Base-by-base conservation (phyloP, 2,888 invertebrate genomes). In the Ceriagrion tenellum region DNA sequence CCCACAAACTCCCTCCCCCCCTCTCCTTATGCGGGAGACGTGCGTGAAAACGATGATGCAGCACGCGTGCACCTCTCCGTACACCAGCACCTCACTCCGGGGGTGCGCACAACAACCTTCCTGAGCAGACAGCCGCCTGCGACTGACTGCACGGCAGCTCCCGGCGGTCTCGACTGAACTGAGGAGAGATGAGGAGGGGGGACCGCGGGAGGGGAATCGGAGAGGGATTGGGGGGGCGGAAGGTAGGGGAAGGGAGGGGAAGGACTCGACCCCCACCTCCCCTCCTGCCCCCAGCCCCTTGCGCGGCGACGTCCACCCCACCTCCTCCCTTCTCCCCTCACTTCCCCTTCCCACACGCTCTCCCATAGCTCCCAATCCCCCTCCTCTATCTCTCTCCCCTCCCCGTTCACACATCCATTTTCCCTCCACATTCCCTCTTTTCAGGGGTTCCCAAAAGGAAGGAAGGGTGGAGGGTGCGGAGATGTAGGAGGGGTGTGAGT, bases 151-250 rank as follows among this genome's bases (percentile, higher is more conserved):
- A n/a, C 93, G 69, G 69, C 74, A 40, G 69, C 69, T 74, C 40
- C 26, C 93, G 74, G 69, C 93, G 69, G 93, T 93, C 93, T 93
- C 93, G 93, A 93, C 93, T 93, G 93, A 93, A 74, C 93, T 35
- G 93, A 47, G 40, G 74, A 74, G 93, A 47, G 20, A 55, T 40
- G 35, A 12, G 55, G n/a, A n/a, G 88, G n/a, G 26, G 55, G 8
- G 89, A n/a, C n/a, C 23, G 2, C 3, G 20, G 23, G 55, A 55
- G 55, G 40, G 88, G 88, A 47, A 59, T 59, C 13, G 47, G 55
- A 88, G 88, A 88, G 88, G n/a, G n/a, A n/a, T n/a, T 47, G 47
- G 47, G 47, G 88, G n/a, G 40, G 16, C 0, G 55, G 6, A 26
- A 0, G 10, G 35, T 23, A 47, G 88, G 18, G 30, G 47, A n/a